Evolutionary conservation across 2,797 vertebrate species (phyloP).

Genomic region (Helarctos malayanus): DNA sequence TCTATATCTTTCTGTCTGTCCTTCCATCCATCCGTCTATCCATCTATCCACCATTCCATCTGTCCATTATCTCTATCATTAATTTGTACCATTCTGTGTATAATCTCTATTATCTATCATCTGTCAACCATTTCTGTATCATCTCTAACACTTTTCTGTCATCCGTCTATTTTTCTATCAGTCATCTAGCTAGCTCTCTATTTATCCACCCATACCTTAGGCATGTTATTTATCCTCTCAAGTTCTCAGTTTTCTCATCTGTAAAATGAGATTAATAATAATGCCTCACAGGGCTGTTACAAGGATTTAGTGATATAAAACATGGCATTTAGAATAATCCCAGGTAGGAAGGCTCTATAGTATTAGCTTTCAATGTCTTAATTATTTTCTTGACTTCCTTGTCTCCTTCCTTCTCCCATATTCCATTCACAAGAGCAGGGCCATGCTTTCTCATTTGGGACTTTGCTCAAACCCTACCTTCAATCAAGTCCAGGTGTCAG

Average conservation of each 20-base stretch:
- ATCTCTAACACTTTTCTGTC: background rate
- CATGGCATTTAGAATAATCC: slow-evolving; percentile 3
- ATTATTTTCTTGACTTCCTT: background rate
- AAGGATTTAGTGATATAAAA: background rate
- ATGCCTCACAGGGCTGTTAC: background rate
- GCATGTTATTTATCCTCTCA: background rate
- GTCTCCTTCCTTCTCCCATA: background rate
- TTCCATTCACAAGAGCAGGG: background rate
- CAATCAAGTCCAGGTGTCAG: background rate
- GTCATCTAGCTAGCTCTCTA: background rate
- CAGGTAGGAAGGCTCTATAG: background rate
- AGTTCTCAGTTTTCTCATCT: slow-evolving; percentile 43
- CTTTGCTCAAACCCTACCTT: background rate
- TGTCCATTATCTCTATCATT: background rate
- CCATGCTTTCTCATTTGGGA: background rate
- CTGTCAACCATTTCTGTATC: background rate
- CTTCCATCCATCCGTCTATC: background rate
- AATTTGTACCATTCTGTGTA: background rate
- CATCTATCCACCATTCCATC: background rate
- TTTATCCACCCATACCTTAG: background rate
- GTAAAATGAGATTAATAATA: background rate
- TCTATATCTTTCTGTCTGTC: background rate
- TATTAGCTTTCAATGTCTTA: background rate
- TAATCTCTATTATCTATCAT: background rate
- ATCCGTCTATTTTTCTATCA: background rate